These are phyloP conservation scores for Pseudorasbora parva DNA, from an alignment of 2,113 vertebrate species.

Conservation along the genomic window DNA sequence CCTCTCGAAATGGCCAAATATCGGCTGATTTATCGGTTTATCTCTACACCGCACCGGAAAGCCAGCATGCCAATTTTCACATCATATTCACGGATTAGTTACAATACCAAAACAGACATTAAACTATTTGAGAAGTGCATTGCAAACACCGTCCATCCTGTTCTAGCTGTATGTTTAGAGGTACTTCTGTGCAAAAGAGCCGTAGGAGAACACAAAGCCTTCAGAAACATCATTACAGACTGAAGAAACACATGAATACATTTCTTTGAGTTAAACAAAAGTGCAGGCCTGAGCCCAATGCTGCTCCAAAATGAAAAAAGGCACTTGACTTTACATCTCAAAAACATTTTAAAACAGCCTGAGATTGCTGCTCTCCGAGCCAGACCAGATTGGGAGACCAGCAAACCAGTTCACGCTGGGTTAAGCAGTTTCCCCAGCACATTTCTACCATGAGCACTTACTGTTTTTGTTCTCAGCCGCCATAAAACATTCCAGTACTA, in stretches of 20 bases:
- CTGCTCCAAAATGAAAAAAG: conserved; percentile 5
- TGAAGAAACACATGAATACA: not conserved
- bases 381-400: conserved; percentile 5
- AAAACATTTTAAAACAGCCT: conserved; percentile 1
- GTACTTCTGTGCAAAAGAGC: conserved; percentile 17
- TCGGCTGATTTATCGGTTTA: not conserved
- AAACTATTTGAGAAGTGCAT: conserved; percentile 8
- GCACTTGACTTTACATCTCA: conserved; percentile 20
- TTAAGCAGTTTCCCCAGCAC: not conserved
- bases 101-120: not conserved
- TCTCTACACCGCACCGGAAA: not conserved
- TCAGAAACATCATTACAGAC: conserved; percentile 17
- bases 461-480: conserved; percentile 13
- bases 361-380: not conserved
- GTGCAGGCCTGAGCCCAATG: not conserved
- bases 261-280: not conserved
- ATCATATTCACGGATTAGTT: not conserved
- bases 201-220: conserved; percentile 22
- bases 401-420: not conserved
- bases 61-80: not conserved
- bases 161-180: conserved; percentile 27
- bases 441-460: not conserved
- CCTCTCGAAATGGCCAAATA: not conserved
- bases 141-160: not conserved
- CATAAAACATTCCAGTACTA: not conserved